Evolutionary conservation across 2,888 invertebrate species (phyloP).

Genomic region (Hydropsyche betteni): DNA sequence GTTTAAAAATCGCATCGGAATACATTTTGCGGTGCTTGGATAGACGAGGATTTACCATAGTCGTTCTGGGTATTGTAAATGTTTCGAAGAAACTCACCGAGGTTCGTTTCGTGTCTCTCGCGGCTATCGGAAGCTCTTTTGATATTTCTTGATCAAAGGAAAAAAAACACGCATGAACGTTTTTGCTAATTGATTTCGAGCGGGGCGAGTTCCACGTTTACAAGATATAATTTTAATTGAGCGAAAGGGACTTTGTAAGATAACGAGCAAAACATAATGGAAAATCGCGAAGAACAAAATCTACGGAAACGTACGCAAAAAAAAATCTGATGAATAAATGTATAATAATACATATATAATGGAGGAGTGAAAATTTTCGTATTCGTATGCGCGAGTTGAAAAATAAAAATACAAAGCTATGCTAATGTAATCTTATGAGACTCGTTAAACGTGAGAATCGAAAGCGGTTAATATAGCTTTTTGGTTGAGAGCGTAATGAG

Average conservation of each 20-base stretch:
- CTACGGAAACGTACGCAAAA: too few species aligned
- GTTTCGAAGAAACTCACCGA: not conserved
- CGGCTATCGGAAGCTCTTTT: not conserved
- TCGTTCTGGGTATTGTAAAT: not conserved
- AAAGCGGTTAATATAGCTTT: not conserved
- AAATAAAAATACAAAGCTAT: too few species aligned
- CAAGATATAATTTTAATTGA: conserved; percentile 15
- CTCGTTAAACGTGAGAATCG: too few species aligned
- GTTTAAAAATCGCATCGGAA: not conserved
- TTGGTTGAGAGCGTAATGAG: not conserved
- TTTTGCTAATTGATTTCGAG: conserved; percentile 13
- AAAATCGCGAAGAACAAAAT: not conserved
- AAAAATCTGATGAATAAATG: too few species aligned
- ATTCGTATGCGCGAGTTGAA: too few species aligned
- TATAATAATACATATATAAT: too few species aligned
- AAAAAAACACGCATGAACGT: conserved; percentile 13
- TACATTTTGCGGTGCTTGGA: not conserved
- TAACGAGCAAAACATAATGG: not conserved
- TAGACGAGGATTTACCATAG: not conserved
- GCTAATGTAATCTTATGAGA: too few species aligned
- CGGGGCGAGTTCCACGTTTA: not conserved
- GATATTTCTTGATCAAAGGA: not conserved
- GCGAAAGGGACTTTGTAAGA: not conserved
- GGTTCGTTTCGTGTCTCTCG: not conserved
- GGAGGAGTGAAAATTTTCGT: too few species aligned